Conservation (phyloP, 2,888 invertebrate genomes). For the Horisme vitalbata region DNA sequence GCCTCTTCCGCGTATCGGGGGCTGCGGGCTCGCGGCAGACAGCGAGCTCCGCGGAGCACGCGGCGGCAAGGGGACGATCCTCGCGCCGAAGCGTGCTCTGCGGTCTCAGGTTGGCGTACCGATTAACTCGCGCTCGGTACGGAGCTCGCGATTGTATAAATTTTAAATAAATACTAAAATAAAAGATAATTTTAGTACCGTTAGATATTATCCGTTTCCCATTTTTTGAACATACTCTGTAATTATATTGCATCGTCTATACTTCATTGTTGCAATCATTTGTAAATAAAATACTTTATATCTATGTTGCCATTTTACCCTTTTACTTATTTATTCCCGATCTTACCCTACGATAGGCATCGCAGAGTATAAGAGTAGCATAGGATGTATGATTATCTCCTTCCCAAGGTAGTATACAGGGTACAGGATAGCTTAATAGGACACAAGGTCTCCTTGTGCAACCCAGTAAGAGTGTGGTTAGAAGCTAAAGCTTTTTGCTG, state of each 20-base stretch:
- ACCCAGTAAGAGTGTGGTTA: too few relatives aligned
- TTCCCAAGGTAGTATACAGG: too few relatives aligned
- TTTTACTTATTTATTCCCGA: constrained; percentile 15
- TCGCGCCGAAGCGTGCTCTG: constrained; percentile 29
- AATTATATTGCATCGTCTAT: constrained; percentile 82
- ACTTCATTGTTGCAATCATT: constrained; percentile 84
- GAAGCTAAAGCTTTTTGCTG: too few relatives aligned
- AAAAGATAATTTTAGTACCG: constrained; percentile 76
- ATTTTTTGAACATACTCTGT: constrained; percentile 81
- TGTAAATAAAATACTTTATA: constrained; percentile 84
- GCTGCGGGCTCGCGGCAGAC: too few relatives aligned
- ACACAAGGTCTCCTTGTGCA: too few relatives aligned
- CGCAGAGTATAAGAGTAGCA: too few relatives aligned
- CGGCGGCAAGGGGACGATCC: constrained; percentile 7
- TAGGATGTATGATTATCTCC: too few relatives aligned
- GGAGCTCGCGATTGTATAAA: constrained; percentile 65
- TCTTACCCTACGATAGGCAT: too few relatives aligned
- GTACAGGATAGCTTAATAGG: too few relatives aligned
- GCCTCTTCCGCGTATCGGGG: constrained; percentile 3
- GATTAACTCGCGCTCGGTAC: constrained; percentile 38
- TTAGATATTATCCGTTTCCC: constrained; percentile 80
- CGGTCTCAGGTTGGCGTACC: constrained; percentile 30
- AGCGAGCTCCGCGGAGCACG: too few relatives aligned
- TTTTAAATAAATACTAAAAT: constrained; percentile 59
- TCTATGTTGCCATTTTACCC: constrained; percentile 44